A percentile compares a stretch with the other conserved stretches of the same genome.
These are phyloP conservation scores for Gadopsis marmoratus DNA, from an alignment of 2,797 vertebrate species.

Conservation along the genomic window DNA sequence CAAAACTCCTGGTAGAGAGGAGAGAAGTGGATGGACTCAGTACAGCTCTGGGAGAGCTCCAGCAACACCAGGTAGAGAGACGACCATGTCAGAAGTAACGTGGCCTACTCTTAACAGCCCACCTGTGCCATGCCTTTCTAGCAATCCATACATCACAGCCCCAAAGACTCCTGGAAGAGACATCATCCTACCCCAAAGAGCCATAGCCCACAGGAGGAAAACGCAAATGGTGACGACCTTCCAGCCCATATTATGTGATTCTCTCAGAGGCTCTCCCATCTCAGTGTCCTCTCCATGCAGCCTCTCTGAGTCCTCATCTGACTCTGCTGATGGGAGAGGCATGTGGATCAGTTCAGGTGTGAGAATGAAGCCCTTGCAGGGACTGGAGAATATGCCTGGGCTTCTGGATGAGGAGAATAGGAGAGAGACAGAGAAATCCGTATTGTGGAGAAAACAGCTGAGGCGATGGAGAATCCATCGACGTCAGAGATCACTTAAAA, in stretches of 20 bases:
- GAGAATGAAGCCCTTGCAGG: conserved; percentile 87
- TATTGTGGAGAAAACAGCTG: conserved; percentile 52
- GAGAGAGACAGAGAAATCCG: conserved; percentile 35
- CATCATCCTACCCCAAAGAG: conserved; percentile 58
- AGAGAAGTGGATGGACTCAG: conserved; percentile 76
- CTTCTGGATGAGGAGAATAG: conserved; percentile 54
- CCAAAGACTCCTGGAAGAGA: conserved; percentile 80
- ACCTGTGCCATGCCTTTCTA: conserved; percentile 67
- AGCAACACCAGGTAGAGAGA: conserved; percentile 87
- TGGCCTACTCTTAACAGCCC: conserved; percentile 53
- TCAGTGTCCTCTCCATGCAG: conserved; percentile 71
- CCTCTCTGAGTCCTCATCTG: conserved; percentile 83
- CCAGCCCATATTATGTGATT: conserved; percentile 55
- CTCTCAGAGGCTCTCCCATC: conserved; percentile 74
- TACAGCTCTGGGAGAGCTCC: conserved; percentile 86
- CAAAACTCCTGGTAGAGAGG: conserved; percentile 90
- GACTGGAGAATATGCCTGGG: conserved; percentile 80
- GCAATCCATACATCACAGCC: conserved; percentile 63
- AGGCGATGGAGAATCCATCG: conserved; percentile 75
- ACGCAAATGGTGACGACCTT: conserved; percentile 27
- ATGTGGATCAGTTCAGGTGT: conserved; percentile 59
- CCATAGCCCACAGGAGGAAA: conserved; percentile 61
- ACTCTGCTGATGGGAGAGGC: conserved; percentile 83
- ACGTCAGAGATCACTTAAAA: conserved; percentile 79
- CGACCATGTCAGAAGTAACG: conserved; percentile 76